phyloP scores from a whole-genome alignment of 2,113 vertebrate species.

The Rattus norvegicus region DNA sequence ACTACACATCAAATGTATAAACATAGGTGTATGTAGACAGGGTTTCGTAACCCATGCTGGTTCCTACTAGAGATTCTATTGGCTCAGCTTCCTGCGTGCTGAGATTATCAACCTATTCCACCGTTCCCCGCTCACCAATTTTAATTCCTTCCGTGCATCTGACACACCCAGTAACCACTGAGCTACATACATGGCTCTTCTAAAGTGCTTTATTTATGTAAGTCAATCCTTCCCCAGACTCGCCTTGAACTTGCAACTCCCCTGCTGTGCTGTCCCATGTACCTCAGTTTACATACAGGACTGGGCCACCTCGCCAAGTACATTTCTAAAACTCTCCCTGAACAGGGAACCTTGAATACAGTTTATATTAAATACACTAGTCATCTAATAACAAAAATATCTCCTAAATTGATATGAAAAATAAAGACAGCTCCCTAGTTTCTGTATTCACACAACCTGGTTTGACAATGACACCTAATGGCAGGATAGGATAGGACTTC shows the following conservation, averaged over 20 bases:
- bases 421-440: not conserved
- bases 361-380: not conserved
- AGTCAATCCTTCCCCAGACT: not conserved
- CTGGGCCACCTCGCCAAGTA: not conserved
- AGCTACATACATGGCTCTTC: not conserved
- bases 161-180: not conserved
- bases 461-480: not conserved
- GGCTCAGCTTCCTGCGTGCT: not conserved
- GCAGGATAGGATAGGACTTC: not conserved
- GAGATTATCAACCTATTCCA: not conserved
- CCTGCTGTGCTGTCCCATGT: not conserved
- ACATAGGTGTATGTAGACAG: not conserved
- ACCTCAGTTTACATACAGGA: not conserved
- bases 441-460: not conserved
- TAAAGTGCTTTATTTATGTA: not conserved
- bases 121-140: not conserved
- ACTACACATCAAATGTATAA: not conserved
- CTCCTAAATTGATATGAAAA: not conserved
- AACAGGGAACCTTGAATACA: not conserved
- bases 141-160: not conserved
- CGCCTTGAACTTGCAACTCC: not conserved
- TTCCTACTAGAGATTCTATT: not conserved
- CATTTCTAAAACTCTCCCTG: not conserved
- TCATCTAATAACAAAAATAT: constrained; percentile 33
- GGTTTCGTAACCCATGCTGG: not conserved